Conservation (phyloP, 1,140 invertebrate genomes). For the Holotrichia oblita region DNA sequence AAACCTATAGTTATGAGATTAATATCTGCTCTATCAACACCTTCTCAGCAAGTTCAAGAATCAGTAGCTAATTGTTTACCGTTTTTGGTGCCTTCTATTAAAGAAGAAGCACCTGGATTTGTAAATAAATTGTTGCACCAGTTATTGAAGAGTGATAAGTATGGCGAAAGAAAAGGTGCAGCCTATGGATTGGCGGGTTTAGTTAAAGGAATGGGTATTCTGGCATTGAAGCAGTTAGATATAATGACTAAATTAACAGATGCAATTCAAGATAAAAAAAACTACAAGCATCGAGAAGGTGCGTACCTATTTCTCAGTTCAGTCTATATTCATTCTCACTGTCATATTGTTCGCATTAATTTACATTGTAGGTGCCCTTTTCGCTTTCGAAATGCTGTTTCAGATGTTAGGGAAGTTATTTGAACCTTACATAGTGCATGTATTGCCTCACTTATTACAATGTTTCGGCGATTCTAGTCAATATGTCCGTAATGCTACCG, state of each 20-base stretch:
- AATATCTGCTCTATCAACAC: slow-evolving; percentile 91
- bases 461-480: slow-evolving; percentile 97
- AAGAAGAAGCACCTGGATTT: slow-evolving; percentile 87
- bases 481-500: slow-evolving; percentile 90
- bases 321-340: too few species aligned
- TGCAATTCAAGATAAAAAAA: slow-evolving; percentile 97
- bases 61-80: slow-evolving; percentile 97
- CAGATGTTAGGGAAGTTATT: slow-evolving; percentile 94
- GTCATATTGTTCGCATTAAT: too few species aligned
- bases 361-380: slow-evolving; percentile 80
- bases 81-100: slow-evolving; percentile 90
- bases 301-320: too few species aligned
- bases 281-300: slow-evolving; percentile 92
- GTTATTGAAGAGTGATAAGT: slow-evolving; percentile 92
- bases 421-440: slow-evolving; percentile 98
- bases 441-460: slow-evolving; percentile 91
- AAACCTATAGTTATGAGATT: slow-evolving; percentile 93
- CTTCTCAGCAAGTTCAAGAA: slow-evolving; percentile 97
- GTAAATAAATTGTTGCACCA: slow-evolving; percentile 89
- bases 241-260: slow-evolving; percentile 95
- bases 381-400: slow-evolving; percentile 98
- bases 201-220: slow-evolving; percentile 96
- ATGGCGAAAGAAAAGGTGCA: slow-evolving; percentile 94
- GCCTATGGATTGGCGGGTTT: slow-evolving; percentile 90
- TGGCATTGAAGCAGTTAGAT: slow-evolving; percentile 93